These are phyloP conservation scores for Lates japonicus DNA, from an alignment of 2,797 vertebrate species.

Conservation along the genomic window DNA sequence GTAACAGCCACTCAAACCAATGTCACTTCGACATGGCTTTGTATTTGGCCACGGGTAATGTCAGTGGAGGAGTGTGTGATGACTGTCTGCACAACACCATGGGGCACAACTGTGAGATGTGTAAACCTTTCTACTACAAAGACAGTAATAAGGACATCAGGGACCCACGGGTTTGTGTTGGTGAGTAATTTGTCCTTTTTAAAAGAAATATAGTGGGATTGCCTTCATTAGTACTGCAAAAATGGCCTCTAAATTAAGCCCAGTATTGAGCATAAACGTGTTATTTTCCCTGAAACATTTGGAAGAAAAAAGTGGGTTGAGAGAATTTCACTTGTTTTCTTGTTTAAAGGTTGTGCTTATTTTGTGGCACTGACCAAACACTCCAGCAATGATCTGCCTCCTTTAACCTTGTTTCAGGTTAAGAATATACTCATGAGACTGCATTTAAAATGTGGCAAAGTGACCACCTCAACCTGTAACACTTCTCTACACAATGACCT, in stretches of 20 bases:
- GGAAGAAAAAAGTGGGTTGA: not conserved
- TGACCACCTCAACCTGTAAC: not conserved
- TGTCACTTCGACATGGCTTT: conserved; percentile 97
- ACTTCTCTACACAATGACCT: not conserved
- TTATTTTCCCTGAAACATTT: too few relatives aligned
- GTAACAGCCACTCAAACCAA: conserved; percentile 84
- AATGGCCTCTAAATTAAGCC: not conserved
- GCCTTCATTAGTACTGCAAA: not conserved
- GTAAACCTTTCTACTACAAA: conserved; percentile 87
- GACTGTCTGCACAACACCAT: conserved; percentile 91
- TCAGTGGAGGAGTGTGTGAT: conserved; percentile 94
- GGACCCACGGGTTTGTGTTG: conserved; percentile 84
- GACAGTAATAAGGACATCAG: conserved; percentile 85
- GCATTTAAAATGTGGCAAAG: too few relatives aligned
- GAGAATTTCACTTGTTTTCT: not conserved
- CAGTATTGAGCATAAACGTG: too few relatives aligned
- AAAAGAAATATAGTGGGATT: too few relatives aligned
- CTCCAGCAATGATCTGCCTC: too few relatives aligned
- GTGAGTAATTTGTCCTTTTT: conserved; percentile 77
- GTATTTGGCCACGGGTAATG: conserved; percentile 91
- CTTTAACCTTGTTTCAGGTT: too few relatives aligned
- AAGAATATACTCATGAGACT: too few relatives aligned
- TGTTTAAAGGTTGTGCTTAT: not conserved
- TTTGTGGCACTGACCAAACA: too few relatives aligned
- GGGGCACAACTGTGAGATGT: conserved; percentile 86